Evolutionary conservation across 1,140 invertebrate species (phyloP), one percentile per base, ranked within the genome.

Genomic region (Camponotus vicinus): DNA sequence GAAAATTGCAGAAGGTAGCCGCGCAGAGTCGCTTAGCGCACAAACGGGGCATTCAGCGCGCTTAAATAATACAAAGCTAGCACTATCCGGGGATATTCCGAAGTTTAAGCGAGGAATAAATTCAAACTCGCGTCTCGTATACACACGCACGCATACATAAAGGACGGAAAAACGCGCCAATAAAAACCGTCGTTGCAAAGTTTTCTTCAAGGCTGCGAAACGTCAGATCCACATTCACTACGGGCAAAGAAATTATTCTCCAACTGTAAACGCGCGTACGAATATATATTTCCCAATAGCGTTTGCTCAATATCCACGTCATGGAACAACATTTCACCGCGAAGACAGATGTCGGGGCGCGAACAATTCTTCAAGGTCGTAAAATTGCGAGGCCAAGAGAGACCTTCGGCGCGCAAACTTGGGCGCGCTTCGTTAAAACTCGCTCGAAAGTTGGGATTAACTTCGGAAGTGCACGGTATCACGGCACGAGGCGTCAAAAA

Each of bases 371-470:
- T 73, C 69, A 75, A 61, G 69, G 55, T 73, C 42, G 69, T 15
- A 49, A 49, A 83, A 63, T 83, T 63, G 69, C 63, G 45, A 69
- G 34, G 27, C 63, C 79, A 32, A 59, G 49, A 18, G 18, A 52
- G 37, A 42, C 66, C 64, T 40, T 55, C 40, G 61, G 21, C 64
- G 77, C 64, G 77, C 32, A 21, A 80, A 80, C 64, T 80, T 70
- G 7, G 69, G 13, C 40, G 40, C 55, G 55, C 57, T 73, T 71
- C 52, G 67, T 59, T 63, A 21, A 64, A 83, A 83, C 40, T 32
- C 40, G 61, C 27, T 32, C 49, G 40, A 75, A 61, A 83, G 69
- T 83, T 73, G 40, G 3, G 55, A 83, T 83, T 83, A 83, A 83
- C 40, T 83, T 59, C 15, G 34, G 45, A 9, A 15, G n/a, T 8